Conservation (phyloP, 2,113 vertebrate genomes). For the Spermophilus dauricus region DNA sequence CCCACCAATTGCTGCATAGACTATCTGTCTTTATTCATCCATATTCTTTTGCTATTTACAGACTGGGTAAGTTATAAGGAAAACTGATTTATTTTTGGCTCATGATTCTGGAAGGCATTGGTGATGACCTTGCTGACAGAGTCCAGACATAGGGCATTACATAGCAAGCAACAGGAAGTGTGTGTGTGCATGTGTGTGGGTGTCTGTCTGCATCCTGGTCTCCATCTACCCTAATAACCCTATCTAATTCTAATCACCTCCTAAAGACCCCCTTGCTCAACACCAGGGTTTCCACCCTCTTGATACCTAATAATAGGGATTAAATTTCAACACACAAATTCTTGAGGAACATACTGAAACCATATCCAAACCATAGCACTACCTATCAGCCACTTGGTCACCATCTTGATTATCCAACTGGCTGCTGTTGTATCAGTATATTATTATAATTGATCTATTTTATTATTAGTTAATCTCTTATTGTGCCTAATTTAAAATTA, state of each 20-base stretch:
- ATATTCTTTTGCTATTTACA: not conserved
- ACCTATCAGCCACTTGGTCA: not conserved
- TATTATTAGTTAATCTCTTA: too few species aligned
- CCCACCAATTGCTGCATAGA: not conserved
- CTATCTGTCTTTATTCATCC: too few species aligned
- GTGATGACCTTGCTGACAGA: not conserved
- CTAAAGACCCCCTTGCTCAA: not conserved
- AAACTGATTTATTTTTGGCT: not conserved
- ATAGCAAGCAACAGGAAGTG: not conserved
- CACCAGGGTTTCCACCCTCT: not conserved
- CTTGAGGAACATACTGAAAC: not conserved
- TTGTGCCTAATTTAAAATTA: not conserved
- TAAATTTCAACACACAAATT: not conserved
- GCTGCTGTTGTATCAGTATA: not conserved
- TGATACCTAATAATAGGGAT: not conserved
- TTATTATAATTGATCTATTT: not conserved
- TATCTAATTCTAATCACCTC: not conserved
- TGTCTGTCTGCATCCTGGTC: not conserved
- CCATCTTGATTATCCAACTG: too few species aligned
- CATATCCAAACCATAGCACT: not conserved
- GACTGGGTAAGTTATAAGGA: not conserved
- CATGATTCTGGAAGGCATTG: not conserved
- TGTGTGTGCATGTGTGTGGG: too few species aligned
- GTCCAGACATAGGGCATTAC: not conserved
- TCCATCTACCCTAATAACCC: not conserved